Evolutionary conservation across 2,888 invertebrate genomes (phyloP), one percentile per base, ranked within the genome.

Genomic region (Tyria jacobaeae): DNA sequence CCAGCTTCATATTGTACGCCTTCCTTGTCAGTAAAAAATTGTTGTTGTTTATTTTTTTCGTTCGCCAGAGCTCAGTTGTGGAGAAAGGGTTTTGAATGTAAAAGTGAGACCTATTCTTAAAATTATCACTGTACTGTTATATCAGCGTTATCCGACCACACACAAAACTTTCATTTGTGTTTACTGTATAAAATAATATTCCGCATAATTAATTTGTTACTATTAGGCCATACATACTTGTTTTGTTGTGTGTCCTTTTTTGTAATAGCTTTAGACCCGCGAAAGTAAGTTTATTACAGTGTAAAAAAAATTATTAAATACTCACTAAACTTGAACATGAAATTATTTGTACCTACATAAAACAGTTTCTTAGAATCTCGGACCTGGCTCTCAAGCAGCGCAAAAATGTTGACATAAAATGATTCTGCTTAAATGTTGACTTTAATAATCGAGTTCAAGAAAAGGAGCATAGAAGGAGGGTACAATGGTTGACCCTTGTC

Each of bases 401-500:
- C 37, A 27, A 59, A 55, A 60, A 27, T 49, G 51, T 52, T 51
- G 35, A 50, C 48, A 31, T 60, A 24, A 55, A 41, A 60, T 50
- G 39, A 60, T 55, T 55, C 50, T 41, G 49, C 50, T 50, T 60
- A 44, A 35, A 55, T 48, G 37, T 49, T 41, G 50, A 56, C 55
- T 55, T 51, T 56, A 56, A 51, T 49, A 60, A 60, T 44, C 44
- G 56, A 52, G 47, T 51, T n/a, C 14, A 51, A 50, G 56, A 51
- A 60, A 60, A 44, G 61, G 51, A 51, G 44, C 15, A 14, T 17
- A 39, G 50, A 44, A 61, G 37, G 44, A 35, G 35, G 44, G 48
- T 50, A 47, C 17, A 51, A 56, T 17, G 31, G 41, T 37, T 47
- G 60, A 61, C 60, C 60, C 56, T 55, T 56, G 60, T 61, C 55